phyloP scores from a whole-genome alignment of 2,888 invertebrate genomes.

The Melanophora roralis region DNA sequence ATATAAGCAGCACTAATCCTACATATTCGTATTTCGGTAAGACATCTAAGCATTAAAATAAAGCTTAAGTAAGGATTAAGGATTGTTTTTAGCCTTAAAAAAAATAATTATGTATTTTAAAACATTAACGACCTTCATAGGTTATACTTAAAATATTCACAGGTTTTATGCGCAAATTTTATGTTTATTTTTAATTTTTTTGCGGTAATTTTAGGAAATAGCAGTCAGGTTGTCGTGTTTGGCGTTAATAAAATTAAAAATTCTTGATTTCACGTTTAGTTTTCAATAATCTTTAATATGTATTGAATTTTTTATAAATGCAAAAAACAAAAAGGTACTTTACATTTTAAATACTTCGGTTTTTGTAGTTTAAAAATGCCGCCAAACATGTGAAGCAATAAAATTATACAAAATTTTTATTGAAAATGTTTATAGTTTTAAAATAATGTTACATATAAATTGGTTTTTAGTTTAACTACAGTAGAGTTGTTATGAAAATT shows the following conservation, averaged over 20 bases:
- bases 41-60: no score
- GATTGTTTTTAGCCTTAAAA: no score
- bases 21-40: no score
- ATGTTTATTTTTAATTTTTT: background rate
- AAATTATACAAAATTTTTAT: background rate
- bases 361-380: no score
- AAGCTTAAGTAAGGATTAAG: no score
- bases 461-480: conserved; percentile 13
- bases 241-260: conserved; percentile 18
- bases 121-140: no score
- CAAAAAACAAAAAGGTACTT: background rate
- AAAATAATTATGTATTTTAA: no score
- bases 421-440: conserved; percentile 18
- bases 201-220: background rate
- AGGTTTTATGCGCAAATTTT: background rate
- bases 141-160: background rate
- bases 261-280: conserved; percentile 17
- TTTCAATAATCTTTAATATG: conserved; percentile 54
- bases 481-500: conserved; percentile 15
- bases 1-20: no score
- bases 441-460: conserved; percentile 11
- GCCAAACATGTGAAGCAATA: background rate
- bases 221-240: conserved; percentile 5
- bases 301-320: conserved; percentile 39
- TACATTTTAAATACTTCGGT: background rate